Base-by-base conservation (phyloP, 2,888 invertebrate genomes). In the Agelastica alni region DNA sequence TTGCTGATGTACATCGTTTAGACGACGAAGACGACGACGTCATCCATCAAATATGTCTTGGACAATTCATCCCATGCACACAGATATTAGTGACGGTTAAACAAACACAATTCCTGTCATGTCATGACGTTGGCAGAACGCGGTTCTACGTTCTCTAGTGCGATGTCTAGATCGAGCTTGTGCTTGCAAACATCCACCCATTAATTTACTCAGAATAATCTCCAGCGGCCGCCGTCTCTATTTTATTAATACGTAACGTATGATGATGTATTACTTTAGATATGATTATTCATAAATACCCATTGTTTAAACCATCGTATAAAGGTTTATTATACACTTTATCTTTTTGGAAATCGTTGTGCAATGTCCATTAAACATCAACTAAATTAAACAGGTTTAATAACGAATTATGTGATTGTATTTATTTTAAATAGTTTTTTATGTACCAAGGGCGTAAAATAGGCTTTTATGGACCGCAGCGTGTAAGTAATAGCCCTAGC, bases 51-150 rank as follows among this genome's bases (percentile, higher is more conserved):
- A 48, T 51, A 37, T 26, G 45, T 51, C 57, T 46, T 34, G 49
- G 49, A 48, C 53, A 53, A 45, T 53, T 42, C 53, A 53, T 53
- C 51, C 53, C 46, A 49, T 51, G 37, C 53, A 46, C 49, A 53
- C 52, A 45, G 39, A 53, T 52, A 52, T 57, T 53, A 53, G 56
- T 47, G 52, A 48, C 47, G 57, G 45, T 45, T 44, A 34, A 31
- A 46, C 49, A 53, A 57, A 57, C 49, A 57, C 42, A 53, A 53
- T 53, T 53, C 56, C 39, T 52, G 56, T 56, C 44, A 56, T 56
- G 56, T 55, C 17, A 34, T 43, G 36, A 36, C 30, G 31, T 30
- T n/a, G 36, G 9, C 17, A 12, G 37, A 18, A n/a, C 26, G 7
- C 9, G 7, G 26, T 26, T 26, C 26, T 37, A 16, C 20, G 16